Base-by-base conservation (phyloP, 2,888 invertebrate species). In the Tolmerus cingulatus region DNA sequence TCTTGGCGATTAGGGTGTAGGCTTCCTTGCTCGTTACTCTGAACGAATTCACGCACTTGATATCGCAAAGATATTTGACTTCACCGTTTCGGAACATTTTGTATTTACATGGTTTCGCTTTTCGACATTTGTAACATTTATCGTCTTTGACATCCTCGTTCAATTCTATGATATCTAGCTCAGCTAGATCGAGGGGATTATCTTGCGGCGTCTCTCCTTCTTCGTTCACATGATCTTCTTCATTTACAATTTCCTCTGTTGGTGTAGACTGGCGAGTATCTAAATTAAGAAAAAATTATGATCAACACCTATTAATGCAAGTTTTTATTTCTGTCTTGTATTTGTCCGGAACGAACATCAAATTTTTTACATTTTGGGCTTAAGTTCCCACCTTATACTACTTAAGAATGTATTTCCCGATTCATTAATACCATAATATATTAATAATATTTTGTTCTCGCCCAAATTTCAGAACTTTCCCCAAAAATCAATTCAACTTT, bases 11-110 rank as follows among this genome's bases (percentile, higher is more conserved):
- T 5, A 90, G 27, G 12, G 87, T 88, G 86, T 89, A 90, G 81
- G 91, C 91, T 79, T 91, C 88, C 89, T 92, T 91, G 89, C 94
- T 91, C 19, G 91, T 91, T 0, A 90, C 89, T 90, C 93, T 93
- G 89, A 94, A 94, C 5, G 88, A 89, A 86, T 92, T 92, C 16
- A 94, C 91, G 90, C 95, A 95, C 27, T 91, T 90, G 19, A 94
- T 92, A 43, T 90, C 91, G 90, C 95, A 95, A 30, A 95, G 89
- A 89, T 91, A 92, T 86, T 89, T 88, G 5, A 88, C 88, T 46
- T 92, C 92, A 8, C 90, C 90, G 1, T 93, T 92, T 88, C 92
- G 91, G 4, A 89, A 89, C 87, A 92, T 92, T 46, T 92, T 91
- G 89, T 91, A 94, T 4, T 90, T 90, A 89, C 94, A 94, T 0